phyloP scores from a whole-genome alignment of 2,797 vertebrate species.

The Propithecus perrieri region DNA sequence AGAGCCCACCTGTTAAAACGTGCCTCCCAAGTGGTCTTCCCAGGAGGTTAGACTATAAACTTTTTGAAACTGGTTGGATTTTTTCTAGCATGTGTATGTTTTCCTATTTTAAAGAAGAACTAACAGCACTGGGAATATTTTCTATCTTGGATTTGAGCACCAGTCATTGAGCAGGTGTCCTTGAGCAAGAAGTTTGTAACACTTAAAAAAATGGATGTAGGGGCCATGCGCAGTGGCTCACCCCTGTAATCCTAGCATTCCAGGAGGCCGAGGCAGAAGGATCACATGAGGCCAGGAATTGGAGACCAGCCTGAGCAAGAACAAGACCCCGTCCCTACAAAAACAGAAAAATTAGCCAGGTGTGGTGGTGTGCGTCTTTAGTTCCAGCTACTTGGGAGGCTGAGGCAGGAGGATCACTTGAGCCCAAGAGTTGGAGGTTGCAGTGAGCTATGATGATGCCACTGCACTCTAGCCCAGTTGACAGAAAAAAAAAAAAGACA shows the following conservation, averaged over 20 bases:
- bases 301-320: neutral
- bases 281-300: neutral
- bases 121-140: neutral
- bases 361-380: accelerated
- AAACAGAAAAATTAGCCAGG: neutral
- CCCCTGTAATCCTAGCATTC: neutral
- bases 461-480: neutral
- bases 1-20: neutral
- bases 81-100: neutral
- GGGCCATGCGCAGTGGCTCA: neutral
- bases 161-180: neutral
- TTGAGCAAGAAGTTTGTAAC: neutral
- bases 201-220: neutral
- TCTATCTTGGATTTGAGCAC: neutral
- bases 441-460: neutral
- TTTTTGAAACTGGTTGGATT: neutral
- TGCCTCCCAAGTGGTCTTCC: neutral
- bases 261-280: neutral
- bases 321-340: neutral
- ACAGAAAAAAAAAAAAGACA: neutral
- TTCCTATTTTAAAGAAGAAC: neutral
- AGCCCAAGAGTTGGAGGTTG: neutral
- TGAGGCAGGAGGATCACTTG: neutral
- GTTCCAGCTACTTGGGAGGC: neutral
- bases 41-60: neutral